Conservation (phyloP, 1,140 invertebrate genomes). For the Littorina saxatilis region DNA sequence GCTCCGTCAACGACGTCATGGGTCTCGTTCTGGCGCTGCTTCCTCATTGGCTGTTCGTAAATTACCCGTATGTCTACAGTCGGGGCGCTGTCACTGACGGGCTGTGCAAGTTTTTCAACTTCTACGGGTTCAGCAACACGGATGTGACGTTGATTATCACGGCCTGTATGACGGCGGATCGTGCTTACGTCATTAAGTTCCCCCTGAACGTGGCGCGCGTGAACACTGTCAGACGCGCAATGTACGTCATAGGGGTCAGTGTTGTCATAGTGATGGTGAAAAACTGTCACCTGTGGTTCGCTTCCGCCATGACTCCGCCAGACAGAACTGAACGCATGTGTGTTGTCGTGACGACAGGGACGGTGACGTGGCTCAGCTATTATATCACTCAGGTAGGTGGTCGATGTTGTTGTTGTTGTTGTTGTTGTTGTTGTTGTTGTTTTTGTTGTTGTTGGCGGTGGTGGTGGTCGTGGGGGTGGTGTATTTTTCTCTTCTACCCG, state of each 20-base stretch:
- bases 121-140: slow-evolving; percentile 62
- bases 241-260: slow-evolving; percentile 42
- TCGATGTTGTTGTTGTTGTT: neutral
- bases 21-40: slow-evolving; percentile 55
- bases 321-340: slow-evolving; percentile 56
- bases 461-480: no score
- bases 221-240: slow-evolving; percentile 54
- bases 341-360: slow-evolving; percentile 45
- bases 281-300: slow-evolving; percentile 62
- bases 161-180: slow-evolving; percentile 60
- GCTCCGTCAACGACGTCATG: slow-evolving; percentile 57
- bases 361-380: no score
- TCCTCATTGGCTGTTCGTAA: slow-evolving; percentile 63
- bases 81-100: slow-evolving; percentile 42
- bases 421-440: no score
- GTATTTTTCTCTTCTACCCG: no score
- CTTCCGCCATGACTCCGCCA: slow-evolving; percentile 56
- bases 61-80: slow-evolving; percentile 51
- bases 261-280: slow-evolving; percentile 49
- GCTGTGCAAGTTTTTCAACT: slow-evolving; percentile 66
- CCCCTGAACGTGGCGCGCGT: slow-evolving; percentile 49
- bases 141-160: slow-evolving; percentile 63
- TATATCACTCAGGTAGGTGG: neutral
- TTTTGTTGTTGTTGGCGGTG: no score
- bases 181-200: slow-evolving; percentile 58